These are phyloP conservation scores for Seira ritae DNA, from an alignment of 2,888 invertebrate species.

Conservation along the genomic window DNA sequence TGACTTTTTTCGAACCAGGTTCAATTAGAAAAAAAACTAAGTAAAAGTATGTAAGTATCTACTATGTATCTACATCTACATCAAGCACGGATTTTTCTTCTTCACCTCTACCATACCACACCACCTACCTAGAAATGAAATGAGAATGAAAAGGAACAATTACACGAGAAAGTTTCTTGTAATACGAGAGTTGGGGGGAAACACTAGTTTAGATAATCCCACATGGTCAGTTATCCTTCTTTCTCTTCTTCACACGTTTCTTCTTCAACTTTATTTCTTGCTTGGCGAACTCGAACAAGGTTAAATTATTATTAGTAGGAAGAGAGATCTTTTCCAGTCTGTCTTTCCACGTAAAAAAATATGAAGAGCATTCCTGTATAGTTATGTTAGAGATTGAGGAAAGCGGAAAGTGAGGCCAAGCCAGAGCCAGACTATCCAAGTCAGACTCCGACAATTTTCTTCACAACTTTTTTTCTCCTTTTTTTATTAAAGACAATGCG, in stretches of 20 bases:
- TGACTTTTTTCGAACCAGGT: conserved; percentile 3
- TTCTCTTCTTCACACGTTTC: conserved; percentile 9
- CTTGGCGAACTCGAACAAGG: conserved; percentile 4
- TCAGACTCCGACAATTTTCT: too few relatives aligned
- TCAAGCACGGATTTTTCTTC: conserved; percentile 29
- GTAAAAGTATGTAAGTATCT: conserved; percentile 2
- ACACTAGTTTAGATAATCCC: conserved; percentile 28
- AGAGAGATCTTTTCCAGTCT: too few relatives aligned
- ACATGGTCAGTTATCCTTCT: conserved; percentile 31
- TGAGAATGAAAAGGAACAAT: conserved; percentile 30
- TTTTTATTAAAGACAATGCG: conserved; percentile 38
- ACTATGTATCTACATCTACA: too few relatives aligned
- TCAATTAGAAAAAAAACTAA: conserved; percentile 16
- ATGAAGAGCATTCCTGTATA: too few relatives aligned
- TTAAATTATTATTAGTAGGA: conserved; percentile 1
- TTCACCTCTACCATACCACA: background rate
- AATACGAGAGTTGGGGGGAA: conserved; percentile 12
- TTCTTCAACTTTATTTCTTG: background rate
- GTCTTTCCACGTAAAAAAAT: background rate
- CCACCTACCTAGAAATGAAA: too few relatives aligned
- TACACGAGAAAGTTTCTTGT: conserved; percentile 17
- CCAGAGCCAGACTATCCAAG: too few relatives aligned
- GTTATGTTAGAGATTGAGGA: background rate
- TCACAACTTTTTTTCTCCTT: background rate
- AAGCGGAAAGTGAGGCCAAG: background rate